Evolutionary conservation across 1,140 invertebrate genomes (phyloP).

Genomic region (Brachionus paranguensis): DNA sequence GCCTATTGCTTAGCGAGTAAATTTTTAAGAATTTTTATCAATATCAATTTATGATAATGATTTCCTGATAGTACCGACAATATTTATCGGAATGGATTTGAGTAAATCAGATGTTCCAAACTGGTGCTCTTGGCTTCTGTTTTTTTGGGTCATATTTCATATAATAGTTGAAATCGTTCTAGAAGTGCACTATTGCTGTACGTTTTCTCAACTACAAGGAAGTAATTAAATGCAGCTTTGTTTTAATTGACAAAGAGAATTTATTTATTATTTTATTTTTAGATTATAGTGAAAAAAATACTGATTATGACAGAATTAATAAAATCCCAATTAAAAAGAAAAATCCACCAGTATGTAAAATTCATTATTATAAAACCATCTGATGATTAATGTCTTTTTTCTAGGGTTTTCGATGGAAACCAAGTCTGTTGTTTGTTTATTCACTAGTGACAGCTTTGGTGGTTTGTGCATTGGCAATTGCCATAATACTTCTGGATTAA

Average conservation of each 20-base stretch:
- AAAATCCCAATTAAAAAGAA: constrained; percentile 35
- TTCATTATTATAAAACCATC: neutral
- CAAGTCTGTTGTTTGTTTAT: constrained; percentile 24
- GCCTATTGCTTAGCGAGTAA: constrained; percentile 40
- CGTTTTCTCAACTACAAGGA: constrained; percentile 38
- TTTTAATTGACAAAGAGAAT: neutral
- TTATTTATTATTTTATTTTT: neutral
- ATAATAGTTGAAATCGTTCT: constrained; percentile 38
- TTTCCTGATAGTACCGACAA: constrained; percentile 19
- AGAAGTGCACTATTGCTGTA: constrained; percentile 39
- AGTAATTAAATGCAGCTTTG: neutral
- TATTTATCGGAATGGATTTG: constrained; percentile 40
- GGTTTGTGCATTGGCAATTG: constrained; percentile 16
- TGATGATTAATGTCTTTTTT: neutral
- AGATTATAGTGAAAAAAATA: constrained; percentile 39
- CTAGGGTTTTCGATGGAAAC: constrained; percentile 35
- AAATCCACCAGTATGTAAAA: constrained; percentile 18
- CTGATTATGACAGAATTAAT: constrained; percentile 36
- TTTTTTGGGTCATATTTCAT: constrained; percentile 40
- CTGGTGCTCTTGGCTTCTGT: constrained; percentile 35
- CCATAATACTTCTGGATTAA: constrained; percentile 21
- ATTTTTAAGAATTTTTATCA: neutral
- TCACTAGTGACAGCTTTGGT: constrained; percentile 27
- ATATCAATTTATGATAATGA: neutral
- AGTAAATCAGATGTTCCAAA: neutral